phyloP scores from a whole-genome alignment of 2,113 vertebrate genomes.

The Eulemur rufifrons region DNA sequence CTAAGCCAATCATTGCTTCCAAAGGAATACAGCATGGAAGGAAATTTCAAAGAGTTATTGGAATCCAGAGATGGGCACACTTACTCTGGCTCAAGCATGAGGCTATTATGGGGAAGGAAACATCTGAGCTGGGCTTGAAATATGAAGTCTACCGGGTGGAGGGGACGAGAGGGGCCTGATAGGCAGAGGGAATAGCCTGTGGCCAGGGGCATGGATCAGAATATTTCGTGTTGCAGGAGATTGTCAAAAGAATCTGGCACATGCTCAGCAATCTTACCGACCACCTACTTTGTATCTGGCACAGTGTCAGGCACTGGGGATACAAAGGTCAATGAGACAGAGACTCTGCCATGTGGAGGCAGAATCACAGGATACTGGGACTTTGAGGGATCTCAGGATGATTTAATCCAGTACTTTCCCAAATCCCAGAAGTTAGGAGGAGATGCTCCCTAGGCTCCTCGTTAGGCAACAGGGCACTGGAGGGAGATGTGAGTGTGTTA shows the following conservation, averaged over 20 bases:
- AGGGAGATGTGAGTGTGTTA: neutral
- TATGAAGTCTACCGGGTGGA: neutral
- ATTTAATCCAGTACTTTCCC: neutral
- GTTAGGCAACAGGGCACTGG: neutral
- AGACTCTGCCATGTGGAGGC: neutral
- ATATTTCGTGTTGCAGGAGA: neutral
- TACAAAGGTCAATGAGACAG: neutral
- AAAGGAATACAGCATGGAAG: neutral
- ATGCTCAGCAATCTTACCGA: neutral
- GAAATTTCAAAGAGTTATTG: neutral
- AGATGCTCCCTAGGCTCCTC: neutral
- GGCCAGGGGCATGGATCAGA: neutral
- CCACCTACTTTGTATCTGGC: too few relatives aligned
- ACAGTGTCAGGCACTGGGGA: too few relatives aligned
- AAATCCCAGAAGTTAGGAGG: neutral
- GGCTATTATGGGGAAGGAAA: neutral
- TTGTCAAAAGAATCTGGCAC: neutral
- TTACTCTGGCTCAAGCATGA: neutral
- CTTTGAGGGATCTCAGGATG: neutral
- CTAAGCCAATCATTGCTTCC: neutral
- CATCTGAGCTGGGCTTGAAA: neutral
- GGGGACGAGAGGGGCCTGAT: too few relatives aligned
- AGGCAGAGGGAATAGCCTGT: neutral
- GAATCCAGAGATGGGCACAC: neutral
- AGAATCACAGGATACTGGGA: neutral